Evolutionary conservation across 2,113 vertebrate species (phyloP), one percentile per base, ranked within the genome.

Genomic region (Aegotheles bennettii): DNA sequence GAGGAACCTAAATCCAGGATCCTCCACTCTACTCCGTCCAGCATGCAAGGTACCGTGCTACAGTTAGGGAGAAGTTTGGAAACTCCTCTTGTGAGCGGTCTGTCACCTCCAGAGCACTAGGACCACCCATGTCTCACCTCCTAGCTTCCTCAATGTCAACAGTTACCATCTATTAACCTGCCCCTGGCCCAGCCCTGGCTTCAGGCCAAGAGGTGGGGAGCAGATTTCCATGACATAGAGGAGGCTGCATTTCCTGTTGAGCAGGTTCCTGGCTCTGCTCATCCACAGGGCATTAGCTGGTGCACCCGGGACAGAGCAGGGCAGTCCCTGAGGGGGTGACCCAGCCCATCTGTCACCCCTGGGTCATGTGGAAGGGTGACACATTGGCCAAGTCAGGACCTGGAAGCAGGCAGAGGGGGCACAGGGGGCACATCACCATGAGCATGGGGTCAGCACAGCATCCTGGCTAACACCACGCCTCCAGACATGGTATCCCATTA

Each of bases 161-260:
- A 73, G 3, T 57, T 9, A 23, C 16, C 45, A 23, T 6, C 28
- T 29, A 2, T 76, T 83, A 11, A 65, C 86, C 71, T 76, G 51
- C 51, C 33, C 50, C 64, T 5, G 11, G 59, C 36, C 59, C 89
- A 64, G 69, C 90, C 95, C 59, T 5, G 9, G 89, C 93, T 87
- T 25, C 65, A 29, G 78, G 91, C 79, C 76, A 29, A 57, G 86
- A 68, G 69, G 73, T 78, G 87, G 74, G 89, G 93, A 93, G 78
- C 87, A 75, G 89, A 23, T 96, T 88, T 84, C 64, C 23, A 9
- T 18, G n/a, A 20, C 64, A 45, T 0, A 4, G n/a, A 35, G 31
- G n/a, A 69, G 56, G 53, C 75, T 61, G 82, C 5, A 0, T 48
- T 90, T 96, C 96, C 73, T 23, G 86, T 16, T 68, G 25, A 87